These are phyloP conservation scores for Cantharis nigra DNA, from an alignment of 2,888 invertebrate genomes.

Conservation along the genomic window DNA sequence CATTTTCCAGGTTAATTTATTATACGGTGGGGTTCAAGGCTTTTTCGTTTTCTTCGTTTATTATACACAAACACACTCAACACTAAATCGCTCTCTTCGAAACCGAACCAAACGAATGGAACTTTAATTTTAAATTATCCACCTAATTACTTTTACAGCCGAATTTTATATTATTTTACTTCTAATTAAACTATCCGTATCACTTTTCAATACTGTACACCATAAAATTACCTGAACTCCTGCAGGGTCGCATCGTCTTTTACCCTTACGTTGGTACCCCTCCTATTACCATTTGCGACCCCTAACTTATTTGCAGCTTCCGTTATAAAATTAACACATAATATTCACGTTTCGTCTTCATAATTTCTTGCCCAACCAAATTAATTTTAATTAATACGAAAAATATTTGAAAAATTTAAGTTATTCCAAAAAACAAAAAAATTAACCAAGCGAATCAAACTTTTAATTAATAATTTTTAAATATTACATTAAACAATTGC, in stretches of 20 bases:
- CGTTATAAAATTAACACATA: background rate
- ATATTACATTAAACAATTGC: background rate
- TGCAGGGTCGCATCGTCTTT: background rate
- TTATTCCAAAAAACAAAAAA: background rate
- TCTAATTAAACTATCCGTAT: background rate
- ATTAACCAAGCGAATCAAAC: background rate
- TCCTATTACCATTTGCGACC: background rate
- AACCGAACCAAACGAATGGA: background rate
- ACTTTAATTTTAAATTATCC: background rate
- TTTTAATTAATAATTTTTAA: background rate
- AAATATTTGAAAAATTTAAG: background rate
- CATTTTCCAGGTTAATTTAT: slow-evolving; percentile 51
- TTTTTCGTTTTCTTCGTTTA: slow-evolving; percentile 24
- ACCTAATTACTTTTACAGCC: background rate
- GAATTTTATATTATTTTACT: background rate
- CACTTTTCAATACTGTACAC: background rate
- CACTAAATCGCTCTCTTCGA: background rate
- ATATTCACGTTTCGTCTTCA: background rate
- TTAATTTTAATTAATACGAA: background rate
- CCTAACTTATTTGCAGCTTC: background rate
- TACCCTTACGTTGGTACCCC: background rate
- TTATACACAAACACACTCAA: slow-evolving; percentile 9
- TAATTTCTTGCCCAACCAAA: background rate
- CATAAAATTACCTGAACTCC: background rate
- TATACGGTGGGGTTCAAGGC: slow-evolving; percentile 49